phyloP scores from a whole-genome alignment of 2,797 vertebrate genomes.

The Chaenodraco wilsoni region DNA sequence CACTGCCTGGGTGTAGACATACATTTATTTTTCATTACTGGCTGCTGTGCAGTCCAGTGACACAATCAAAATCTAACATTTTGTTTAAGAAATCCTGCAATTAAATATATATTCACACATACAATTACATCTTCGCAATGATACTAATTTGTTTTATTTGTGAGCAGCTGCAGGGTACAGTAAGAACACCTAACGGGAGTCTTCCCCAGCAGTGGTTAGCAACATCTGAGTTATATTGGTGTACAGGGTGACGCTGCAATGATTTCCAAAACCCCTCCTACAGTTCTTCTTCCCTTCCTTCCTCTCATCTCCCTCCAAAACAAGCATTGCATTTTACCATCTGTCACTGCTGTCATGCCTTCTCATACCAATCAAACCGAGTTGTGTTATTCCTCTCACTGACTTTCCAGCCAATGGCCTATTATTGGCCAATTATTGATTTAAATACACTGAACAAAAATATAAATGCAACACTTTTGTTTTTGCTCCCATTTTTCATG shows the following conservation, averaged over 20 bases:
- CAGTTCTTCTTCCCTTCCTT: conserved; percentile 28
- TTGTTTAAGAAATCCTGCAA: conserved; percentile 18
- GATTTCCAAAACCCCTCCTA: conserved; percentile 58
- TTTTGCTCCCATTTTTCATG: too few species aligned
- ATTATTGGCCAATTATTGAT: too few species aligned
- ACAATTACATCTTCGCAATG: neutral
- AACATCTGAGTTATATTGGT: conserved; percentile 80
- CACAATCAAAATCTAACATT: conserved; percentile 15
- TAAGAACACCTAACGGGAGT: conserved; percentile 36
- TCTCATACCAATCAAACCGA: conserved; percentile 72
- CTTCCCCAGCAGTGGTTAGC: conserved; percentile 68
- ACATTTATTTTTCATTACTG: conserved; percentile 35
- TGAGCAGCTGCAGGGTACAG: conserved; percentile 13
- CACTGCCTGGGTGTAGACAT: conserved; percentile 43
- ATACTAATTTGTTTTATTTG: neutral
- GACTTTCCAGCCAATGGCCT: conserved; percentile 37
- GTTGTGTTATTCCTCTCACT: conserved; percentile 26
- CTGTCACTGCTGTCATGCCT: conserved; percentile 75
- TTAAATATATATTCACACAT: neutral
- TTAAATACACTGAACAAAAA: too few species aligned
- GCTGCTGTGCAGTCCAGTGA: conserved; percentile 22
- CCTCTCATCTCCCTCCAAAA: conserved; percentile 62
- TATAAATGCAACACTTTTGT: too few species aligned
- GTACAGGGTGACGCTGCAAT: conserved; percentile 58
- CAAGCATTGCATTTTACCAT: conserved; percentile 79